Percentiles rank a stretch among this genome's conserved stretches.
phyloP scores from a whole-genome alignment of 2,888 invertebrate species.

The Celastrina argiolus region DNA sequence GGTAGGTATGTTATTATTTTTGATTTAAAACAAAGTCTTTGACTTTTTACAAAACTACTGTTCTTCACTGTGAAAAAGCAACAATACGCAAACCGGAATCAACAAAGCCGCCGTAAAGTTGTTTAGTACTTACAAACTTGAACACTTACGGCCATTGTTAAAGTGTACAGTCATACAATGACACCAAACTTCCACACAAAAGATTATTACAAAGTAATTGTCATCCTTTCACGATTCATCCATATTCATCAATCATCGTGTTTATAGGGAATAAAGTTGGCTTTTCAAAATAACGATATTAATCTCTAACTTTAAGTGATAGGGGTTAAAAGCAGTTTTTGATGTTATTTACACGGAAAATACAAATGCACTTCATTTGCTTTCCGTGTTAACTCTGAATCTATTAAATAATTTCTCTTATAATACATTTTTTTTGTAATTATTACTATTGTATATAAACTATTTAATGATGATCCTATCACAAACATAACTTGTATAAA shows the following conservation, averaged over 20 bases:
- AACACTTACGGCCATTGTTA: conserved; percentile 11
- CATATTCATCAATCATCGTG: conserved; percentile 17
- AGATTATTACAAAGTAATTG: conserved; percentile 19
- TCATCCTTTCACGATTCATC: conserved; percentile 14
- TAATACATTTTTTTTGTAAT: neutral
- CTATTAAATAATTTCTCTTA: too few relatives aligned
- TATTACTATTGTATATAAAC: too few relatives aligned
- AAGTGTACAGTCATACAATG: conserved; percentile 19
- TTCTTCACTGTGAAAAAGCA: neutral
- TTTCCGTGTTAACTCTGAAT: too few relatives aligned
- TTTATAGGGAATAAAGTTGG: conserved; percentile 17
- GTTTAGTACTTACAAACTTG: neutral
- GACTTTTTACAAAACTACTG: too few relatives aligned
- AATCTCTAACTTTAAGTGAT: neutral
- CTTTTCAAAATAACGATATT: conserved; percentile 2
- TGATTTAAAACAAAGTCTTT: too few relatives aligned
- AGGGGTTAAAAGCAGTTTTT: neutral
- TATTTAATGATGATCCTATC: too few relatives aligned
- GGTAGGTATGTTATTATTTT: too few relatives aligned
- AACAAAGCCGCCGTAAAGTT: neutral
- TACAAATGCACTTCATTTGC: neutral
- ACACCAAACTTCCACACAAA: conserved; percentile 17
- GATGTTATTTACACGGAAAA: neutral
- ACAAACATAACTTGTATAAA: too few relatives aligned
- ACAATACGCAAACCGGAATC: conserved; percentile 12